phyloP scores from a whole-genome alignment of 2,888 invertebrate genomes.

The Blomia tropicalis region DNA sequence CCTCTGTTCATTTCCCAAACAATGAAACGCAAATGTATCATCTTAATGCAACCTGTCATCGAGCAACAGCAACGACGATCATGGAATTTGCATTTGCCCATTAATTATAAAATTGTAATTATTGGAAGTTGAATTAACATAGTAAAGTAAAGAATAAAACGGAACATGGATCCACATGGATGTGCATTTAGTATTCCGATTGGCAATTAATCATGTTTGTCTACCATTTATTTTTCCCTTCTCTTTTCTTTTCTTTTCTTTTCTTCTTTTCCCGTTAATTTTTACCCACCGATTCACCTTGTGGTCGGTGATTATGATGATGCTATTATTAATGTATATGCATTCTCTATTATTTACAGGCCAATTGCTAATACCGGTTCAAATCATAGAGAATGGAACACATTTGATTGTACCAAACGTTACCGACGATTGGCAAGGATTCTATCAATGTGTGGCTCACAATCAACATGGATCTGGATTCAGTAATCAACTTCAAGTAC shows the following conservation, averaged over 20 bases:
- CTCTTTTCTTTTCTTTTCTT: too few relatives aligned
- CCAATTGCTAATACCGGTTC: neutral
- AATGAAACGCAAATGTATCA: too few relatives aligned
- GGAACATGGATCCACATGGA: neutral
- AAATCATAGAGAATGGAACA: neutral
- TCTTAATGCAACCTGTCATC: constrained; percentile 13
- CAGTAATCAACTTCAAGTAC: constrained; percentile 11
- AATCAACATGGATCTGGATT: constrained; percentile 1
- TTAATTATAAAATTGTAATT: neutral
- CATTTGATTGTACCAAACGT: constrained; percentile 1
- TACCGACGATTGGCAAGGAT: constrained; percentile 16
- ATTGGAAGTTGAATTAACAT: neutral
- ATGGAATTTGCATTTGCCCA: neutral
- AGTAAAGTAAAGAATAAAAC: neutral
- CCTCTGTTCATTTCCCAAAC: too few relatives aligned
- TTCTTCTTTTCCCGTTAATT: too few relatives aligned
- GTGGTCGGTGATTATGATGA: neutral
- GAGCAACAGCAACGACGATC: neutral
- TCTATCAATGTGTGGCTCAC: constrained; percentile 12
- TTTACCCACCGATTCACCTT: too few relatives aligned
- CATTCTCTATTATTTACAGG: neutral
- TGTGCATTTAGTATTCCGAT: neutral
- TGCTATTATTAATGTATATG: neutral
- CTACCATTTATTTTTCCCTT: too few relatives aligned
- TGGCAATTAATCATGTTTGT: neutral